phyloP scores from a whole-genome alignment of 1,140 invertebrate genomes.

The Drosophila mauritiana region DNA sequence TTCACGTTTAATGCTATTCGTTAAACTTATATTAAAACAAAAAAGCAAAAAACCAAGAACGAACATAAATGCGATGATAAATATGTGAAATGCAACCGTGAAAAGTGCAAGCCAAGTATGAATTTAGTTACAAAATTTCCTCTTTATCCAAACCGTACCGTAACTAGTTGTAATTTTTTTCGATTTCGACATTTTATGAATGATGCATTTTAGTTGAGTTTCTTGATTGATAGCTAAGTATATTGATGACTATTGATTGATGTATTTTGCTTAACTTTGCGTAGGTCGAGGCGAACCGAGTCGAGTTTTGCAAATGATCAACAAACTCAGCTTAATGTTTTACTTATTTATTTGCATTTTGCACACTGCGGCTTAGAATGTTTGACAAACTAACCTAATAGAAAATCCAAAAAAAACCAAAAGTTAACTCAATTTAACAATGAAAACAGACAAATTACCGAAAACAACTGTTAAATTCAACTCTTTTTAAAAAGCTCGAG shows the following conservation, averaged over 20 bases:
- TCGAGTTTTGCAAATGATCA: constrained; percentile 62
- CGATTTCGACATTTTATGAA: constrained; percentile 80
- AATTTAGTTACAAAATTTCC: constrained; percentile 84
- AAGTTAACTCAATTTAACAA: constrained; percentile 22
- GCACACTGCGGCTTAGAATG: constrained; percentile 84
- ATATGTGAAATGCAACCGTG: constrained; percentile 73
- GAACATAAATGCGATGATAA: constrained; percentile 72
- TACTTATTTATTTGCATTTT: constrained; percentile 84
- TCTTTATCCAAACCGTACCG: constrained; percentile 84
- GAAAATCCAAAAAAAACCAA: constrained; percentile 53
- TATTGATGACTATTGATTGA: constrained; percentile 64
- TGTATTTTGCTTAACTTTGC: constrained; percentile 73
- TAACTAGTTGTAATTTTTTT: constrained; percentile 84
- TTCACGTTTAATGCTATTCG: constrained; percentile 61
- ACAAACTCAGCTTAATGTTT: constrained; percentile 83
- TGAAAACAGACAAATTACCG: constrained; percentile 33
- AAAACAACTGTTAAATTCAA: constrained; percentile 40
- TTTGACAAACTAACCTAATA: constrained; percentile 63
- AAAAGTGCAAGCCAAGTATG: constrained; percentile 79
- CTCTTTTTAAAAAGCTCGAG: constrained; percentile 29
- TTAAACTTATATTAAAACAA: constrained; percentile 31
- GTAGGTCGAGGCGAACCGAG: constrained; percentile 38
- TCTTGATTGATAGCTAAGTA: constrained; percentile 73
- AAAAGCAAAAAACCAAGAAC: constrained; percentile 45
- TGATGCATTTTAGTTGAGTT: constrained; percentile 82